phyloP scores from a whole-genome alignment of 2,113 vertebrate species.

The Lutjanus erythropterus region DNA sequence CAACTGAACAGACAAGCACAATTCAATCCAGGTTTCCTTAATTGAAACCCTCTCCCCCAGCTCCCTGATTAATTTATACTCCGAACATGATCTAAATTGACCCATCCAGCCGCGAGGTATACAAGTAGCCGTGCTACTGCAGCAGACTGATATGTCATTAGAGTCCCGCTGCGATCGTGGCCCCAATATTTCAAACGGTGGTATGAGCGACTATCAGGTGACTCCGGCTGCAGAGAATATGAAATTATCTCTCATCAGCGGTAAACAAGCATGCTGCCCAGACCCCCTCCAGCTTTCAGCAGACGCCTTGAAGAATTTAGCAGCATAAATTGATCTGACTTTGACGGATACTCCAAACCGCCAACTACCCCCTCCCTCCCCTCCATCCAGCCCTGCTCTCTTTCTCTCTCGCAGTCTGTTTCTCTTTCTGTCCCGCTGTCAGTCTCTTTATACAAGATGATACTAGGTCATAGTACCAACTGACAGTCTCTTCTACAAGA shows the following conservation, averaged over 20 bases:
- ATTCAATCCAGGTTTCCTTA: slow-evolving; percentile 79
- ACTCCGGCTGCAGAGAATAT: slow-evolving; percentile 74
- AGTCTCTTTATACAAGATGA: slow-evolving; percentile 14
- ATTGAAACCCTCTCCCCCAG: slow-evolving; percentile 80
- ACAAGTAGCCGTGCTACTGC: slow-evolving; percentile 63
- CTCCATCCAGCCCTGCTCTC: background rate
- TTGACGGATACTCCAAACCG: slow-evolving; percentile 43
- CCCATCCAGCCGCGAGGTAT: slow-evolving; percentile 83
- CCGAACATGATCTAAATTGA: slow-evolving; percentile 80
- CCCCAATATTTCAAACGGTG: slow-evolving; percentile 89
- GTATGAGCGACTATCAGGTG: slow-evolving; percentile 85
- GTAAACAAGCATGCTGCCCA: slow-evolving; percentile 82
- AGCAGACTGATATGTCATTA: slow-evolving; percentile 85
- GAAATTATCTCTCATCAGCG: slow-evolving; percentile 87
- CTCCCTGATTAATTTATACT: slow-evolving; percentile 81
- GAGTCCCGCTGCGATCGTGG: slow-evolving; percentile 91
- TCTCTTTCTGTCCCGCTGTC: slow-evolving; percentile 6
- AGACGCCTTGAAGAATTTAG: slow-evolving; percentile 66
- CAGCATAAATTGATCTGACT: slow-evolving; percentile 57
- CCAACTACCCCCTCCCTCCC: background rate
- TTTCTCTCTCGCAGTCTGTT: slow-evolving; percentile 6
- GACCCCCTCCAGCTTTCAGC: slow-evolving; percentile 82
- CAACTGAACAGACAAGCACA: slow-evolving; percentile 59
- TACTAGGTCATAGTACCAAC: slow-evolving; percentile 11
- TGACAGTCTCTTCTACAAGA: background rate